Percentiles rank a stretch among this genome's conserved stretches.
Evolutionary conservation across 2,113 vertebrate genomes (phyloP).

Genomic region (Muntiacus muntjak): DNA sequence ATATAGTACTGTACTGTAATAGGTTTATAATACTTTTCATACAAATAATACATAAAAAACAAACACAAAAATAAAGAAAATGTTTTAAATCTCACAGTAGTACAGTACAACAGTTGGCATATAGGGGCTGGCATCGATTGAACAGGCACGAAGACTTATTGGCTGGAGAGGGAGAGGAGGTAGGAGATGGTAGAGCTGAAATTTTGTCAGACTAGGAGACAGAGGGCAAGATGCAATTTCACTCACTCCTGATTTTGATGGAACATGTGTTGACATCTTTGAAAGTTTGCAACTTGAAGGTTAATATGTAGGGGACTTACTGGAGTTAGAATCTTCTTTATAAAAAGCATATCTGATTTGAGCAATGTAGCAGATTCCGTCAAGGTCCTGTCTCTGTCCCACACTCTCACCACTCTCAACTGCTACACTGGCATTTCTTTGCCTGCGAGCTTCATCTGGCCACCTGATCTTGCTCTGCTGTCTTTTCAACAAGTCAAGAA

Average conservation of each 20-base stretch:
- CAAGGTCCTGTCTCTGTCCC: not conserved
- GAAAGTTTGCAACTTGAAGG: not conserved
- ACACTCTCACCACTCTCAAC: not conserved
- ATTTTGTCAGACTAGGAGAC: not conserved
- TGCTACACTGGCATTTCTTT: not conserved
- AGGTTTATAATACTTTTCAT: not conserved
- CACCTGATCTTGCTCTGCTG: not conserved
- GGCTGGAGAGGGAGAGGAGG: not conserved
- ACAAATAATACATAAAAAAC: not conserved
- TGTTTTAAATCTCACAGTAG: not conserved
- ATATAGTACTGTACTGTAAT: not conserved
- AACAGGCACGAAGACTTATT: not conserved
- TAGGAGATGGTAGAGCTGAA: not conserved
- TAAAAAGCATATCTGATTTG: not conserved
- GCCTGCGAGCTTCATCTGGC: not conserved
- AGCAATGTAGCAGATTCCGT: not conserved
- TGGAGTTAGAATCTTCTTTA: not conserved
- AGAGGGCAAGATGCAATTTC: not conserved
- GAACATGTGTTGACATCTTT: not conserved
- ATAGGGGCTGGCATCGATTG: not conserved
- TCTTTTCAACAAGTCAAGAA: too few relatives aligned
- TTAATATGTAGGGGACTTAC: not conserved
- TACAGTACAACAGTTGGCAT: not conserved
- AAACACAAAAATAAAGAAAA: not conserved
- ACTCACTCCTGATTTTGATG: not conserved